These are phyloP conservation scores for Podarcis raffonei DNA, from an alignment of 2,113 vertebrate genomes.

Conservation along the genomic window DNA sequence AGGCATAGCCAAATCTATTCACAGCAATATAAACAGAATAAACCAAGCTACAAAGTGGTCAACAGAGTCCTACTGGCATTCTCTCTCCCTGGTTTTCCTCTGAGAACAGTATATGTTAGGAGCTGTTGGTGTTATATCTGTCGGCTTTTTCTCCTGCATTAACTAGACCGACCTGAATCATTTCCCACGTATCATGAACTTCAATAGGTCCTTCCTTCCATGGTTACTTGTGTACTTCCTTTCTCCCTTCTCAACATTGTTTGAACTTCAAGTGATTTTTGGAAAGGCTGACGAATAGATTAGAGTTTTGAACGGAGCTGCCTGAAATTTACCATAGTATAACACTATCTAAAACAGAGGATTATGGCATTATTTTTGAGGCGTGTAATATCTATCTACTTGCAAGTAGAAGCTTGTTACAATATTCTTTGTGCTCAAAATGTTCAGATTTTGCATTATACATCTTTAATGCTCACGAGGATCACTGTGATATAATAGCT, in stretches of 20 bases:
- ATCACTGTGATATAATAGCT: constrained; percentile 23
- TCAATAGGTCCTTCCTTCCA: neutral
- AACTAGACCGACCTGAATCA: neutral
- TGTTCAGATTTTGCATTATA: neutral
- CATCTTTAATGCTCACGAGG: constrained; percentile 18
- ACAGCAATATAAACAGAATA: neutral
- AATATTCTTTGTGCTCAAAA: constrained; percentile 7
- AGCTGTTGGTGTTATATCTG: neutral
- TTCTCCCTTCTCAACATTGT: neutral
- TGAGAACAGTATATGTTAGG: neutral
- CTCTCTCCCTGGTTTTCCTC: fast-evolving
- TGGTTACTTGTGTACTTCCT: fast-evolving
- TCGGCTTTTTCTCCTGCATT: neutral
- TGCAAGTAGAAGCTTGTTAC: neutral
- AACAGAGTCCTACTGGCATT: neutral
- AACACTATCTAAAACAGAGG: constrained; percentile 6
- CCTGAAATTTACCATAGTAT: neutral
- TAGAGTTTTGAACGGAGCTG: neutral
- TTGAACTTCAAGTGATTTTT: neutral
- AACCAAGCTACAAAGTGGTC: neutral
- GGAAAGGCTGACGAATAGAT: neutral
- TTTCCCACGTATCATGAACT: neutral
- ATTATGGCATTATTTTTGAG: neutral
- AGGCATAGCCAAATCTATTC: neutral
- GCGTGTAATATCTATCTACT: neutral